Conservation (phyloP, 1,140 invertebrate genomes). For the Araneus ventricosus region DNA sequence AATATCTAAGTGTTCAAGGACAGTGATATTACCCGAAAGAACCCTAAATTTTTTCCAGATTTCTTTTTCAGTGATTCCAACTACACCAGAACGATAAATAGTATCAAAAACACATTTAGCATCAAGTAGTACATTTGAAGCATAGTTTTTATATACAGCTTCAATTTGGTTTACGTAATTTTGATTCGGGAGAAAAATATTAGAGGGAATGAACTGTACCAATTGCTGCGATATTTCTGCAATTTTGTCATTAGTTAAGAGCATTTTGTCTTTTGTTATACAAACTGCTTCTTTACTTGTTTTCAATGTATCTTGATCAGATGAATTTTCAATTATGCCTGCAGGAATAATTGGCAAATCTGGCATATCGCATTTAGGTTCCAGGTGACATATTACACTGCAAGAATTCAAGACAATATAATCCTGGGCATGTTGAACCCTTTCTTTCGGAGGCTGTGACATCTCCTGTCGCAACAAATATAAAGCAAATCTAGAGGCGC, state of each 20-base stretch:
- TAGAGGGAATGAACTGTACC: neutral
- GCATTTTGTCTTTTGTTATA: neutral
- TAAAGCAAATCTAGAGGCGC: slow-evolving; percentile 82
- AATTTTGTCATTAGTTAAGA: slow-evolving; percentile 1
- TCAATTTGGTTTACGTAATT: neutral
- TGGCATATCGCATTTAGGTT: neutral
- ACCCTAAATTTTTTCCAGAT: slow-evolving; percentile 22
- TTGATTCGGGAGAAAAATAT: neutral
- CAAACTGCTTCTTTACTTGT: neutral
- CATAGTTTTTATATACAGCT: neutral
- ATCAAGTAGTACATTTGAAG: neutral
- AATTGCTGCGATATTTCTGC: slow-evolving; percentile 32
- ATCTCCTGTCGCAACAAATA: slow-evolving; percentile 80
- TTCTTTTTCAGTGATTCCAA: slow-evolving; percentile 56
- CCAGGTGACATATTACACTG: slow-evolving; percentile 70
- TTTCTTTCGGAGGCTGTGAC: slow-evolving; percentile 70
- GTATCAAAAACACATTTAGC: slow-evolving; percentile 36
- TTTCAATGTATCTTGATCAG: neutral
- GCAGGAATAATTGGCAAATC: slow-evolving; percentile 22
- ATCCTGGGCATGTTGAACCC: slow-evolving; percentile 83
- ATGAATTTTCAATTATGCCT: neutral
- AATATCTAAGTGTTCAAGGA: slow-evolving; percentile 39
- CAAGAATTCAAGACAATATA: slow-evolving; percentile 85
- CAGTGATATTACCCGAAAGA: neutral
- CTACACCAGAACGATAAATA: slow-evolving; percentile 29